Percentiles rank a stretch among this genome's conserved stretches.
phyloP scores from a whole-genome alignment of 53 echinoderm and acorn worm genomes.

The Crossaster papposus region DNA sequence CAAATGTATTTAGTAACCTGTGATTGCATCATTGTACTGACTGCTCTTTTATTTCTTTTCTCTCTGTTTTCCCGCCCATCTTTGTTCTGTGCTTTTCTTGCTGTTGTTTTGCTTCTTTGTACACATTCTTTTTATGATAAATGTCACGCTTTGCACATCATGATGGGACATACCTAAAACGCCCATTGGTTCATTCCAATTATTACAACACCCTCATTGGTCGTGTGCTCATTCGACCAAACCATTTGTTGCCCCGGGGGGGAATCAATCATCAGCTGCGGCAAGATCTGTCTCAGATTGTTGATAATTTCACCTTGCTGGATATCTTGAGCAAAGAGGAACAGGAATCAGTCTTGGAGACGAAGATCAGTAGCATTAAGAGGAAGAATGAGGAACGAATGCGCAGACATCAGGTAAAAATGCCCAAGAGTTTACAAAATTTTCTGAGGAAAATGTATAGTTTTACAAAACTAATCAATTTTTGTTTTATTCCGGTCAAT shows the following conservation, averaged over 20 bases:
- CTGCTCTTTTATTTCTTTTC: constrained; percentile 44
- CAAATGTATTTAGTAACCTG: background rate
- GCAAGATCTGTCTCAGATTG: constrained; percentile 91
- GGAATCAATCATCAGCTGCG: constrained; percentile 66
- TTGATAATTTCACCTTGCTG: constrained; percentile 97
- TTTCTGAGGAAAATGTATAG: background rate
- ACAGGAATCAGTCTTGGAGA: constrained; percentile 82
- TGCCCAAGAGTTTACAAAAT: too few relatives aligned
- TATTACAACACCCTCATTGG: background rate
- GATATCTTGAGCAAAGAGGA: constrained; percentile 98
- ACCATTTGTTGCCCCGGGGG: constrained; percentile 8
- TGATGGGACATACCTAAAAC: background rate
- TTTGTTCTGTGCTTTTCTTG: background rate
- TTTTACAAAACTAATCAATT: too few relatives aligned
- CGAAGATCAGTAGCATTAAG: constrained; percentile 91
- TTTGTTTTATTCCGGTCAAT: too few relatives aligned
- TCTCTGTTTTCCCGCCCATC: background rate
- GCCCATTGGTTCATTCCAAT: background rate
- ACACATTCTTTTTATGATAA: background rate
- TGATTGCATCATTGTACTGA: constrained; percentile 30
- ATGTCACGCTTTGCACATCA: constrained; percentile 9
- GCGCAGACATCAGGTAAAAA: constrained; percentile 82
- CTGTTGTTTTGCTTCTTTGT: background rate
- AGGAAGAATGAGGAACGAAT: constrained; percentile 86
- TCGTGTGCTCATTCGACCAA: background rate